phyloP scores from a whole-genome alignment of 2,797 vertebrate species.

The Chaetophractus vellerosus region DNA sequence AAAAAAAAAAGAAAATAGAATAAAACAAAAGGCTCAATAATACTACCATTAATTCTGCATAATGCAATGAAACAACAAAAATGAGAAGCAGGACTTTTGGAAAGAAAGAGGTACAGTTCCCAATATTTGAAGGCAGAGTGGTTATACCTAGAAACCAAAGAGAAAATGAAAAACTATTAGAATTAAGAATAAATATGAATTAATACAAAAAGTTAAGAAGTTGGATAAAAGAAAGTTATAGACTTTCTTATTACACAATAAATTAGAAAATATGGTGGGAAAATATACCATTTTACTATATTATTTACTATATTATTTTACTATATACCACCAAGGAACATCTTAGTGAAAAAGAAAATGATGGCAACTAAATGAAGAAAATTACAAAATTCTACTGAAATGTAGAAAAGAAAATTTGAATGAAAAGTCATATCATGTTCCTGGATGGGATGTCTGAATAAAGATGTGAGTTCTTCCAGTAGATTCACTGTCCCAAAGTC shows the following conservation, averaged over 20 bases:
- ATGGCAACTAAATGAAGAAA: conserved; percentile 17
- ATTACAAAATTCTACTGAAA: conserved; percentile 53
- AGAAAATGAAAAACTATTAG: conserved; percentile 3
- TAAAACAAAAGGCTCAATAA: not conserved
- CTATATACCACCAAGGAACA: not conserved
- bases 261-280: conserved; percentile 15
- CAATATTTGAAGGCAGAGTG: not conserved
- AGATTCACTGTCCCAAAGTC: not conserved
- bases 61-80: conserved; percentile 26
- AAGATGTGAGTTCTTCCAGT: conserved; percentile 22
- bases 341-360: conserved; percentile 22
- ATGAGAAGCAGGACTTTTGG: not conserved
- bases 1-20: too few relatives aligned
- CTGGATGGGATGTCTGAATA: conserved; percentile 28
- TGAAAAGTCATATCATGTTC: not conserved
- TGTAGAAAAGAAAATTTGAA: not conserved
- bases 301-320: not conserved
- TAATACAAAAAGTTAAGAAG: not conserved
- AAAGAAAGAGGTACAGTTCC: not conserved
- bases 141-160: conserved; percentile 37
- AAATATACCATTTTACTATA: not conserved
- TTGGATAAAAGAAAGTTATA: conserved; percentile 32
- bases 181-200: conserved; percentile 17
- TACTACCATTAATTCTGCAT: not conserved
- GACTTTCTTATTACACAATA: conserved; percentile 34